Evolutionary conservation across 2,113 vertebrate genomes (phyloP).

Genomic region (Pogonocichla stellata): DNA sequence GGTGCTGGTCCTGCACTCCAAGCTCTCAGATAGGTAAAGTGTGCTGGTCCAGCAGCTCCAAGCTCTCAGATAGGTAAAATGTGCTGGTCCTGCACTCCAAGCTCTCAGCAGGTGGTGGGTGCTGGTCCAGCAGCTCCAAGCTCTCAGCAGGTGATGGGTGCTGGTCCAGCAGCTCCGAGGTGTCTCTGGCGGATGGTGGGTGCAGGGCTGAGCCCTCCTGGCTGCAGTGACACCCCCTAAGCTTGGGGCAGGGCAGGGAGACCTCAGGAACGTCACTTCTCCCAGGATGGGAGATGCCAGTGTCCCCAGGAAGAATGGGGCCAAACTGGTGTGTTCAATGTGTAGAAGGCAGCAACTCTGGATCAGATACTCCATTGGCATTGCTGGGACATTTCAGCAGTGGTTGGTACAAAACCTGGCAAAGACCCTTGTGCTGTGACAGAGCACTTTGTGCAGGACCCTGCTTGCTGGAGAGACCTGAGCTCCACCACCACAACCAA

Average conservation of each 20-base stretch:
- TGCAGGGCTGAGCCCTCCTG: background rate
- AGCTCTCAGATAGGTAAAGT: background rate
- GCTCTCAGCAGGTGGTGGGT: no score
- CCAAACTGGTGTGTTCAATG: background rate
- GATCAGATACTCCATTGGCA: background rate
- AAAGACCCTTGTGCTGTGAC: background rate
- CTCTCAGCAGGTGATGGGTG: no score
- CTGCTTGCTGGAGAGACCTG: background rate
- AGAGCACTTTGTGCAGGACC: background rate
- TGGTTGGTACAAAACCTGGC: background rate
- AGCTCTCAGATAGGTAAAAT: no score
- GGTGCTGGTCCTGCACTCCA: background rate
- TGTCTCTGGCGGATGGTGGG: background rate
- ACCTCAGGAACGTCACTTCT: rapidly evolving
- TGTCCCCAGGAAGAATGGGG: background rate
- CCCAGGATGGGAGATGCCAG: no score
- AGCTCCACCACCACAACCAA: background rate
- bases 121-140: background rate
- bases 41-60: background rate
- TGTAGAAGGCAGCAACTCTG: background rate
- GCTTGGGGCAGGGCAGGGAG: background rate
- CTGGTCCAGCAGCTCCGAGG: background rate
- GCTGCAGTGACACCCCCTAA: background rate
- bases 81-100: no score
- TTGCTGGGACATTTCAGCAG: background rate